Evolutionary conservation across 2,888 invertebrate genomes (phyloP).

Genomic region (Ecdyonurus torrentis): DNA sequence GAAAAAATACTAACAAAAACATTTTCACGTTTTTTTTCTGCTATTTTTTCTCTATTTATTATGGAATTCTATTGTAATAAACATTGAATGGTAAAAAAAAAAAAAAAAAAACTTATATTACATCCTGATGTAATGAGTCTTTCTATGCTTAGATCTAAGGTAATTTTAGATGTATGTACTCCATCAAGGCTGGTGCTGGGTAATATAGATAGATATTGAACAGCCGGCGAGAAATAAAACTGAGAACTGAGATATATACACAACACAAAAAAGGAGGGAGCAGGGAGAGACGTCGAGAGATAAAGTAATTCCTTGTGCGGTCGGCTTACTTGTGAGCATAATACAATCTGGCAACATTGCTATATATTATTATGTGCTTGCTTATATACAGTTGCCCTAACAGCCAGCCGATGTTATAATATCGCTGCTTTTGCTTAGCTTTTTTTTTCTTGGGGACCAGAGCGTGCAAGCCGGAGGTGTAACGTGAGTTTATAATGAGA

Average conservation of each 20-base stretch:
- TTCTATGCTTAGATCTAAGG: background rate
- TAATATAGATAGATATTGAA: background rate
- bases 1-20: too few relatives aligned
- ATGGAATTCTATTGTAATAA: background rate
- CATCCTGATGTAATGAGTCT: background rate
- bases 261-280: background rate
- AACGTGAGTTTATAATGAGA: background rate
- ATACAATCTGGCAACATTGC: background rate
- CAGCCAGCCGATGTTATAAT: background rate
- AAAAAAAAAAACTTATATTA: background rate
- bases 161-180: background rate
- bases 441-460: background rate
- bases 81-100: background rate
- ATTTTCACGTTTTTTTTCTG: background rate
- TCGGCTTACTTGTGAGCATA: background rate
- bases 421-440: too few relatives aligned
- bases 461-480: background rate
- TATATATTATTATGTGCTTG: background rate
- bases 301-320: background rate
- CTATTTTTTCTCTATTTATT: background rate
- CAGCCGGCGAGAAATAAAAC: too few relatives aligned
- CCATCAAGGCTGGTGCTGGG: background rate
- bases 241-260: too few relatives aligned
- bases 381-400: background rate
- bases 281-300: background rate